Conservation (phyloP, 2,797 vertebrate species). For the Pseudomugil tenellus region DNA sequence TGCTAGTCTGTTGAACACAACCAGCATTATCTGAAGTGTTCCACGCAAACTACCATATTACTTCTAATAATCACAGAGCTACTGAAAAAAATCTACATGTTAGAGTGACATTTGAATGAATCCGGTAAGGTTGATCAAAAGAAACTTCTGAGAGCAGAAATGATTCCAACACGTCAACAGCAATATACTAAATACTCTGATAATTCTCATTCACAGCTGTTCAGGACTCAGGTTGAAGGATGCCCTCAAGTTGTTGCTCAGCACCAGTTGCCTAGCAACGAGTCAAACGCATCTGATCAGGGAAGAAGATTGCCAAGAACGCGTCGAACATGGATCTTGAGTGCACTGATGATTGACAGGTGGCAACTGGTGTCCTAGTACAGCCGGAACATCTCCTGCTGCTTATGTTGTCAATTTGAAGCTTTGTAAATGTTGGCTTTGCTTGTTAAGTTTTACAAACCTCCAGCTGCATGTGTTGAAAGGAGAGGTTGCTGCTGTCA, state of each 20-base stretch:
- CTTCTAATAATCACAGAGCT: background rate
- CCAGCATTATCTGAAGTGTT: constrained; percentile 25
- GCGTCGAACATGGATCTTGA: constrained; percentile 25
- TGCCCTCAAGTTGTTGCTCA: constrained; percentile 46
- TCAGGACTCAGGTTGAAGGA: constrained; percentile 10
- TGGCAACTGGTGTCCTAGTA: constrained; percentile 36
- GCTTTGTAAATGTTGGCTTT: constrained; percentile 40
- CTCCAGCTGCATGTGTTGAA: constrained; percentile 55
- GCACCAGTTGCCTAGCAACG: constrained; percentile 38
- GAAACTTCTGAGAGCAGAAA: constrained; percentile 25
- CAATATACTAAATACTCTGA: constrained; percentile 48
- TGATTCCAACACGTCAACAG: constrained; percentile 45
- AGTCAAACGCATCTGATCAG: constrained; percentile 40
- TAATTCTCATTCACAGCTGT: constrained; percentile 51
- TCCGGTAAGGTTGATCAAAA: constrained; percentile 50
- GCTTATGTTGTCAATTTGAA: constrained; percentile 50
- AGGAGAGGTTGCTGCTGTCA: constrained; percentile 55
- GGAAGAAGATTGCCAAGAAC: constrained; percentile 32
- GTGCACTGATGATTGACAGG: constrained; percentile 55
- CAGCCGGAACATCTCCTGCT: constrained; percentile 24
- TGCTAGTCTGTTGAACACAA: constrained; percentile 10
- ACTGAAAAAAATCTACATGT: constrained; percentile 15
- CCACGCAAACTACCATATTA: constrained; percentile 23
- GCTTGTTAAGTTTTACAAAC: constrained; percentile 56
- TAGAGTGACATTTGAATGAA: background rate